Evolutionary conservation across 2,797 vertebrate species (phyloP).

Genomic region (Merluccius polli): DNA sequence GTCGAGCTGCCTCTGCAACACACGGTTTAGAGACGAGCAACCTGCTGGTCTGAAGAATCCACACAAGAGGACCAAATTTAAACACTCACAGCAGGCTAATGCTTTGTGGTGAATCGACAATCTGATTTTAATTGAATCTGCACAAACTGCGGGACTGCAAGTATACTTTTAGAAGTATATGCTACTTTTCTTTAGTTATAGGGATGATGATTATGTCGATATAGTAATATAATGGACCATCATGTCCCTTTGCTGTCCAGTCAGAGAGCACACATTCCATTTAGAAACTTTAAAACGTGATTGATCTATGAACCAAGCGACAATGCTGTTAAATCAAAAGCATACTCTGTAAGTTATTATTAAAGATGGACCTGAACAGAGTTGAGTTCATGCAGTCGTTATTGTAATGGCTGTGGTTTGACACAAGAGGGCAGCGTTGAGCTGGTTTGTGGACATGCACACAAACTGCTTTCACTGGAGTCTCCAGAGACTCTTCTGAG

Average conservation of each 20-base stretch:
- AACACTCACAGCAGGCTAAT: neutral
- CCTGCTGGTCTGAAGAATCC: neutral
- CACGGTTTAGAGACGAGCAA: too few relatives aligned
- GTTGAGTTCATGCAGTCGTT: neutral
- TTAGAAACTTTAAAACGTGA: conserved; percentile 16
- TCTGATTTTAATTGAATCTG: neutral
- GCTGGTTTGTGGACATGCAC: neutral
- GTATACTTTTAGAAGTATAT: neutral
- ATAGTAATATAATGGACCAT: conserved; percentile 6
- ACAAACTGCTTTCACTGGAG: neutral
- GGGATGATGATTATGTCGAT: neutral
- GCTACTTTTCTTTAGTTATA: neutral
- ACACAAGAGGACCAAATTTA: neutral
- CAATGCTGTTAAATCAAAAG: conserved; percentile 28
- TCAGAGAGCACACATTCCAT: conserved; percentile 50
- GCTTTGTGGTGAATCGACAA: neutral
- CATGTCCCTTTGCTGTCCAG: conserved; percentile 31
- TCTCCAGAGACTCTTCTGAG: neutral
- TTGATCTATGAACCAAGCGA: conserved; percentile 12
- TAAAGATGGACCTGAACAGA: conserved; percentile 46
- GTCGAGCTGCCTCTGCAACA: neutral
- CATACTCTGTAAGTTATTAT: conserved; percentile 57
- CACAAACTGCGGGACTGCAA: neutral
- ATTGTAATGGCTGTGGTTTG: neutral
- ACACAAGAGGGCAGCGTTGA: conserved; percentile 31